Evolutionary conservation across 2,797 vertebrate genomes (phyloP).

Genomic region (Aselliscus stoliczkanus): DNA sequence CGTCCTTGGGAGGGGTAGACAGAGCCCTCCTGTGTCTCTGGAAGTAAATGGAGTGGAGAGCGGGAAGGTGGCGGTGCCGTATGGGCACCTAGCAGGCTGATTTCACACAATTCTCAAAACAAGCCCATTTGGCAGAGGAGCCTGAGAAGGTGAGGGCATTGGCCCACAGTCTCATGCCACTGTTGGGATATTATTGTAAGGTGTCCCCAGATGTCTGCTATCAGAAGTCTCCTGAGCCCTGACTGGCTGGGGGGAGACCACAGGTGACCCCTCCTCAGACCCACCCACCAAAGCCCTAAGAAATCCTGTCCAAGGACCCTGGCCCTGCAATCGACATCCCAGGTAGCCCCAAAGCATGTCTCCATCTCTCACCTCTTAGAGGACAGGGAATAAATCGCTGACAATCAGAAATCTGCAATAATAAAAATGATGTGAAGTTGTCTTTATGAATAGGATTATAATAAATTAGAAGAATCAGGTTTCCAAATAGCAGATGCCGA

Average conservation of each 20-base stretch:
- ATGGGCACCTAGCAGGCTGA: no score
- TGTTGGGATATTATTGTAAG: rapidly evolving
- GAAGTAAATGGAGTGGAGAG: no score
- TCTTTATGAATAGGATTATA: neutral
- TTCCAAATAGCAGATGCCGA: neutral
- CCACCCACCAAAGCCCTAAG: neutral
- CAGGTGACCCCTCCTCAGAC: neutral
- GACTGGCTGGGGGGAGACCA: neutral
- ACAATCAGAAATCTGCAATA: neutral
- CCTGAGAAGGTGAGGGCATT: neutral
- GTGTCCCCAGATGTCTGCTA: neutral
- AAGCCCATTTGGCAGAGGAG: neutral
- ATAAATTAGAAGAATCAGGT: neutral
- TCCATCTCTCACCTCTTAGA: neutral
- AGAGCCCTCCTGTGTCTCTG: neutral
- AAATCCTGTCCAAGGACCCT: neutral
- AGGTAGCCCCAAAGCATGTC: neutral
- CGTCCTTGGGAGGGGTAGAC: rapidly evolving
- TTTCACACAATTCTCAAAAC: neutral
- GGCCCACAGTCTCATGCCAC: neutral
- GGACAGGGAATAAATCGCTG: neutral
- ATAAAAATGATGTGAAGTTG: neutral
- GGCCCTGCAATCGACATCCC: neutral
- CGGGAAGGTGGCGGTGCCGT: rapidly evolving
- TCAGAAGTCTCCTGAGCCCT: neutral